These are phyloP conservation scores for Zenarchopterus dispar DNA, from an alignment of 2,797 vertebrate genomes.

Conservation along the genomic window DNA sequence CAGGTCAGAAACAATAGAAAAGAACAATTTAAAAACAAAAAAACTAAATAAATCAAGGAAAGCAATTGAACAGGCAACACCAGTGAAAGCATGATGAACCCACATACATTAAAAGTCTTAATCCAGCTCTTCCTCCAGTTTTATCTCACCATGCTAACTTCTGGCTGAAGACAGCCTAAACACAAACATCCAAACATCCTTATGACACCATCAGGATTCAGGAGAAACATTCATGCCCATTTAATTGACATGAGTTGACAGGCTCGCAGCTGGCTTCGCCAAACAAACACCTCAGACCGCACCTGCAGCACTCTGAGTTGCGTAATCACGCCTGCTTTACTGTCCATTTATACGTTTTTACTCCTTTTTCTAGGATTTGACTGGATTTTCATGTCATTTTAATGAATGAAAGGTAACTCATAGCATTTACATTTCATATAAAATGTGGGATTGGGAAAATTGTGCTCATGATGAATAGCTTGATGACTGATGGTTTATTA, in stretches of 20 bases:
- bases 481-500: too few relatives aligned
- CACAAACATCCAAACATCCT: conserved; percentile 14
- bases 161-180: neutral
- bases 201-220: conserved; percentile 10
- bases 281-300: conserved; percentile 44
- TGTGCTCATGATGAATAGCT: too few relatives aligned
- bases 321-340: conserved; percentile 38
- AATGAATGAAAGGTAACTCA: too few relatives aligned
- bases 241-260: conserved; percentile 34
- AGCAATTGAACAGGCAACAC: too few relatives aligned
- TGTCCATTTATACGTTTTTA: conserved; percentile 23
- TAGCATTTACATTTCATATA: too few relatives aligned
- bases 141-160: neutral
- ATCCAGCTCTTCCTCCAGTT: neutral
- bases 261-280: conserved; percentile 45
- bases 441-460: too few relatives aligned
- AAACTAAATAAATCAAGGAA: too few relatives aligned
- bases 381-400: neutral
- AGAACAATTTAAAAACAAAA: too few relatives aligned
- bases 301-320: conserved; percentile 39
- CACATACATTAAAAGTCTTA: neutral
- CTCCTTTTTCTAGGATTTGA: neutral
- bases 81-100: too few relatives aligned
- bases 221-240: conserved; percentile 24
- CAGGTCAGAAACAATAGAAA: too few relatives aligned